A percentile compares a stretch with the other conserved stretches of the same genome.
phyloP scores from a whole-genome alignment of 2,113 vertebrate species.

The Platysteira castanea region DNA sequence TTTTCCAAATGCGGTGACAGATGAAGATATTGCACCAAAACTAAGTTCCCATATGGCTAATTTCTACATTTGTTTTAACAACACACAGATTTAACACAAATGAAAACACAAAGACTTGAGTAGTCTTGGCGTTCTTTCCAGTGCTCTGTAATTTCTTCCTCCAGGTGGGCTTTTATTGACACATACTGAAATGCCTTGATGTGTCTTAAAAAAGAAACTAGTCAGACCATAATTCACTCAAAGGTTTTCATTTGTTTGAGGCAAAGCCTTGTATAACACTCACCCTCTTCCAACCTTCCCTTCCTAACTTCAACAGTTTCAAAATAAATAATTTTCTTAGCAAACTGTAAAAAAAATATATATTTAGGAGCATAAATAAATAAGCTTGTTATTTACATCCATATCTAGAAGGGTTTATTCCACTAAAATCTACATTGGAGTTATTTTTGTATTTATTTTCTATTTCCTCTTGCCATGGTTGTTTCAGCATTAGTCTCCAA shows the following conservation, averaged over 20 bases:
- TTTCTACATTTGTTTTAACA: constrained; percentile 80
- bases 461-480: background rate
- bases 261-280: background rate
- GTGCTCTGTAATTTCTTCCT: constrained; percentile 54
- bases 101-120: constrained; percentile 67
- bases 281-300: background rate
- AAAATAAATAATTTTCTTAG: background rate
- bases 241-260: constrained; percentile 37
- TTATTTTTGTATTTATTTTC: background rate
- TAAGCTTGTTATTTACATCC: background rate
- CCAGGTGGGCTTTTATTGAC: constrained; percentile 61
- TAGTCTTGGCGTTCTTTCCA: constrained; percentile 52
- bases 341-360: background rate
- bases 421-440: background rate
- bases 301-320: background rate
- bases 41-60: constrained; percentile 76
- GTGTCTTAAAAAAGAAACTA: constrained; percentile 33
- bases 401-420: background rate
- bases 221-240: constrained; percentile 6
- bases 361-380: background rate
- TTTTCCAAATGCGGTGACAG: constrained; percentile 72
- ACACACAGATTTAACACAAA: constrained; percentile 74
- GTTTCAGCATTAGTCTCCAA: background rate
- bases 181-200: constrained; percentile 40
- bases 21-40: constrained; percentile 76